Evolutionary conservation across 2,888 invertebrate species (phyloP).

Genomic region (Acleris sparsana): DNA sequence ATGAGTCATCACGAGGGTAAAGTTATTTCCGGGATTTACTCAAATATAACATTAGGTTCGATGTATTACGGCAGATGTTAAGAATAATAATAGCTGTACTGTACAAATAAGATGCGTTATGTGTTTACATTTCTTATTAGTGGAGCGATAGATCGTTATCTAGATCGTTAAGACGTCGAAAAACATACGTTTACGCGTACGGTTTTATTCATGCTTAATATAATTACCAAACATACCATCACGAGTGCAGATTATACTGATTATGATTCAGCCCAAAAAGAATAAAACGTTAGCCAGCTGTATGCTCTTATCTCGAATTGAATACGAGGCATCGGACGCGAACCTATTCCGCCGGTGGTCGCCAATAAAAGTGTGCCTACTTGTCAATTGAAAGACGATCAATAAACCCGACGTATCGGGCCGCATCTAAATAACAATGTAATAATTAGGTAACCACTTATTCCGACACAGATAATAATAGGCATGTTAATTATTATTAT

Average conservation of each 20-base stretch:
- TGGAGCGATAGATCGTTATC: slow-evolving; percentile 9
- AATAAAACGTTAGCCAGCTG: slow-evolving; percentile 29
- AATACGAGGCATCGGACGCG: slow-evolving; percentile 34
- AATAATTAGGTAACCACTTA: slow-evolving; percentile 46
- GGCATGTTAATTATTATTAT: slow-evolving; percentile 55
- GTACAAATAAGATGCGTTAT: slow-evolving; percentile 12
- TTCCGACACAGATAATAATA: slow-evolving; percentile 62
- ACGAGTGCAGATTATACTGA: slow-evolving; percentile 33
- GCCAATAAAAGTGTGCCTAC: slow-evolving; percentile 28
- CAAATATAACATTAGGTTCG: slow-evolving; percentile 11
- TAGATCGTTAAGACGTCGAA: slow-evolving; percentile 17
- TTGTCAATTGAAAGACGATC: slow-evolving; percentile 47
- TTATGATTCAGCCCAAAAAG: slow-evolving; percentile 31
- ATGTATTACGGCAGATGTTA: slow-evolving; percentile 1
- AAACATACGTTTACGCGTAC: slow-evolving; percentile 15
- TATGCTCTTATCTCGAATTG: slow-evolving; percentile 34
- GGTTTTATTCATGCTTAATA: slow-evolving; percentile 26
- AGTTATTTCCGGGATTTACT: slow-evolving; percentile 8
- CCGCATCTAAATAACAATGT: slow-evolving; percentile 60
- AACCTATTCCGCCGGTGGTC: slow-evolving; percentile 34
- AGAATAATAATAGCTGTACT: slow-evolving; percentile 4
- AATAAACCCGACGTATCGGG: slow-evolving; percentile 56
- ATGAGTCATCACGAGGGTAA: slow-evolving; percentile 1
- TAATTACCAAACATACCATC: slow-evolving; percentile 35
- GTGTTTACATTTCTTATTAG: slow-evolving; percentile 5